Evolutionary conservation across 1,140 invertebrate genomes (phyloP), one percentile per base, ranked within the genome.

Genomic region (Pomacea maculata): DNA sequence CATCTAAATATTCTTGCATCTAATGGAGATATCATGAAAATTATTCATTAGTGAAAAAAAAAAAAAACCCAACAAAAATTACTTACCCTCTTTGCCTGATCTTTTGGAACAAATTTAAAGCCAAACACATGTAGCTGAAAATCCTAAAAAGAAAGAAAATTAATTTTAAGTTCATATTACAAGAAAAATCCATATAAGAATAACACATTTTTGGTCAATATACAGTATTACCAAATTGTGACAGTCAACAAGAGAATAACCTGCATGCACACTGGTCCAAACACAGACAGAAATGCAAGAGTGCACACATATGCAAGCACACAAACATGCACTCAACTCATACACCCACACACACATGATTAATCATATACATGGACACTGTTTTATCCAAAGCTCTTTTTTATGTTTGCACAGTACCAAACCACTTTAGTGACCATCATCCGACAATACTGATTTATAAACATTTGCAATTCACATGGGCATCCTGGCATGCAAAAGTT

Each of bases 71-170:
- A 45, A 45, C 34, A 25, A 78, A 54, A 29, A 34, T 21, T 70
- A 67, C 84, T 94, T 79, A 97, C 94, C 84, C 93, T 94, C 84
- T 95, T 95, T 10, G 95, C 96, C 87, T 95, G 94, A 80, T 95
- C 95, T 76, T 95, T 93, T 17, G 94, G 94, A 0, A 95, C 95
- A 91, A 95, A 95, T 92, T 96, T 96, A 91, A 98, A 98, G 82
- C 95, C 96, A 91, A 97, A 97, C 68, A 95, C 95, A 85, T 97
- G 93, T 10, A 96, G 94, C 86, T 95, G 94, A 92, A 98, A 96
- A 92, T 98, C 97, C 92, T 92, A 80, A 79, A 89, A 85, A 85
- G 79, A n/a, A 82, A 80, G 75, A 34, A 82, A 77, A 80, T 64
- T 5, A 77, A 65, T 61, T 65, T 70, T 81, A 67, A 21, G 0